Conservation (phyloP, 1,140 invertebrate species). For the Eumaeus atala region DNA sequence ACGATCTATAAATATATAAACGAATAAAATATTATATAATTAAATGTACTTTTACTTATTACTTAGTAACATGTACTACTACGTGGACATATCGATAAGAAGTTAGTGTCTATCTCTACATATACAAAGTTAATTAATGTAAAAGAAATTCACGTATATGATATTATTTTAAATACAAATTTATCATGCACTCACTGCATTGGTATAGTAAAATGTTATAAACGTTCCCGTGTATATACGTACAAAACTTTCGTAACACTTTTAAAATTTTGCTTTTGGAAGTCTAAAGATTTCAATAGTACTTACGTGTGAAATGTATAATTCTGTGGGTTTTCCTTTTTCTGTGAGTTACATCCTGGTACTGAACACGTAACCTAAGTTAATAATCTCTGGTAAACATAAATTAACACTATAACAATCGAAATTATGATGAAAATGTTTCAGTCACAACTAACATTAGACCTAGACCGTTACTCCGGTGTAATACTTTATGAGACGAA, state of each 20-base stretch:
- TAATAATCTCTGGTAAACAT: too few species aligned
- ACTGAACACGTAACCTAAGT: too few species aligned
- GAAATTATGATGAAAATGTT: too few species aligned
- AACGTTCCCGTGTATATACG: neutral
- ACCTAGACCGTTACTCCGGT: too few species aligned
- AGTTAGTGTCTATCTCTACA: slow-evolving; percentile 7
- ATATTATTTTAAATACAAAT: neutral
- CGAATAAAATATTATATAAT: too few species aligned
- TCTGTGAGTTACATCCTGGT: too few species aligned
- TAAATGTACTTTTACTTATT: too few species aligned
- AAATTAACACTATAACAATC: too few species aligned
- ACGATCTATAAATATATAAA: too few species aligned
- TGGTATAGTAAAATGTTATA: slow-evolving; percentile 11
- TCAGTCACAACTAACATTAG: too few species aligned
- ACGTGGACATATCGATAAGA: neutral
- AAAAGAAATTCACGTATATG: neutral
- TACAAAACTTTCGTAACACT: slow-evolving; percentile 7
- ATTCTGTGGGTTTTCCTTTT: slow-evolving; percentile 9
- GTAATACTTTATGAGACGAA: too few species aligned
- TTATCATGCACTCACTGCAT: neutral
- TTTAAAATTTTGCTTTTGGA: slow-evolving; percentile 11
- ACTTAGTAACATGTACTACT: neutral
- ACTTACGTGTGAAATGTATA: slow-evolving; percentile 10
- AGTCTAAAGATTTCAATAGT: slow-evolving; percentile 8
- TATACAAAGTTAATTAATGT: neutral